Conservation (phyloP, 2,888 invertebrate species). For the Limenitis camilla region DNA sequence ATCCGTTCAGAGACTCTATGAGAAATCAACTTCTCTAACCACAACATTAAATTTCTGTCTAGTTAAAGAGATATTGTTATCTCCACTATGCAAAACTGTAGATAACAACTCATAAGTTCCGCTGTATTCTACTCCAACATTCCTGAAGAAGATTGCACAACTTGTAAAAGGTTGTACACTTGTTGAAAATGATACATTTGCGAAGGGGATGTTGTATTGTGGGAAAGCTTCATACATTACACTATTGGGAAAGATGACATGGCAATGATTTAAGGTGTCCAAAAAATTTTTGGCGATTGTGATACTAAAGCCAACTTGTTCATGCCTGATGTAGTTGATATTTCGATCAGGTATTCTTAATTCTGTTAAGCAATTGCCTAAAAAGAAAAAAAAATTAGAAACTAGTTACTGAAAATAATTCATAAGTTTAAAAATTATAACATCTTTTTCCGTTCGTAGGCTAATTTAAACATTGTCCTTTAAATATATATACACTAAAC, state of each 20-base stretch:
- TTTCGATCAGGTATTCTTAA: conserved; percentile 30
- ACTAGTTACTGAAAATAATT: background rate
- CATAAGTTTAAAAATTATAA: background rate
- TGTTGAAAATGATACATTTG: conserved; percentile 21
- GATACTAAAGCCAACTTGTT: conserved; percentile 29
- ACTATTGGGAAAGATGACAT: conserved; percentile 38
- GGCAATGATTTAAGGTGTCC: conserved; percentile 37
- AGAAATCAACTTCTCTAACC: too few species aligned
- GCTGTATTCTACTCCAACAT: conserved; percentile 28
- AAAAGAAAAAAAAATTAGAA: conserved; percentile 16
- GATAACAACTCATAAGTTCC: conserved; percentile 45
- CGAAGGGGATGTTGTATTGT: conserved; percentile 26
- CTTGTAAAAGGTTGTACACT: conserved; percentile 31
- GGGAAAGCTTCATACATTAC: conserved; percentile 37
- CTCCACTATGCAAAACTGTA: conserved; percentile 27
- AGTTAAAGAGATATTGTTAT: conserved; percentile 30
- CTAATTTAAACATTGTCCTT: too few species aligned
- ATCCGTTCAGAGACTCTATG: too few species aligned
- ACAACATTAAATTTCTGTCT: conserved; percentile 36
- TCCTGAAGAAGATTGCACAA: conserved; percentile 35
- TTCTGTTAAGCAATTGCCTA: conserved; percentile 33
- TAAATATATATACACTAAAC: background rate
- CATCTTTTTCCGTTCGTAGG: too few species aligned
- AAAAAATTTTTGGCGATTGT: conserved; percentile 32
- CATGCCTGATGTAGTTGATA: conserved; percentile 32